These are phyloP conservation scores for Jaculus jaculus DNA, from an alignment of 2,113 vertebrate genomes.

Conservation along the genomic window DNA sequence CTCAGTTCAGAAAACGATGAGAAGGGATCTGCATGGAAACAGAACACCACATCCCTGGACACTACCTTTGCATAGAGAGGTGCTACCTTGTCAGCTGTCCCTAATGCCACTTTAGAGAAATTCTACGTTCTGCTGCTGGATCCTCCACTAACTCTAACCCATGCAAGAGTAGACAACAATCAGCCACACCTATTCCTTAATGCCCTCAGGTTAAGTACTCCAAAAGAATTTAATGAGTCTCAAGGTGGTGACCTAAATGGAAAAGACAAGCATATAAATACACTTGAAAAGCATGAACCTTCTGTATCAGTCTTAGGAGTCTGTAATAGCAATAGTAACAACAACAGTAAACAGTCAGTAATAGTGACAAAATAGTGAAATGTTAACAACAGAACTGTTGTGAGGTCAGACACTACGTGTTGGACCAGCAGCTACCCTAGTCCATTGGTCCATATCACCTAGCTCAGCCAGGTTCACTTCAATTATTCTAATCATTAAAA, in stretches of 20 bases:
- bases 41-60: background rate
- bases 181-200: background rate
- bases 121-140: background rate
- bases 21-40: background rate
- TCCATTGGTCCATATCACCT: background rate
- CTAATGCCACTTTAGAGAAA: background rate
- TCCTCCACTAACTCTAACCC: background rate
- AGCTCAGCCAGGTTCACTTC: too few relatives aligned
- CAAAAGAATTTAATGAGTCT: conserved; percentile 17
- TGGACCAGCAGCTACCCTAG: background rate
- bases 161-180: background rate
- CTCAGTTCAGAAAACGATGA: conserved; percentile 9
- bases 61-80: background rate
- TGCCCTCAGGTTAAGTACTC: background rate
- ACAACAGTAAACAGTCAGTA: background rate
- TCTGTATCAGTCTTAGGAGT: background rate
- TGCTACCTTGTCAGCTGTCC: background rate
- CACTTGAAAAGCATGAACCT: background rate
- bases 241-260: background rate
- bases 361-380: background rate
- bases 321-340: background rate
- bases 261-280: background rate
- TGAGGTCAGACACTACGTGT: background rate
- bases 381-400: too few relatives aligned
- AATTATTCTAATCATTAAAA: background rate